phyloP scores from a whole-genome alignment of 2,888 invertebrate species.

The Microplitis manilae region DNA sequence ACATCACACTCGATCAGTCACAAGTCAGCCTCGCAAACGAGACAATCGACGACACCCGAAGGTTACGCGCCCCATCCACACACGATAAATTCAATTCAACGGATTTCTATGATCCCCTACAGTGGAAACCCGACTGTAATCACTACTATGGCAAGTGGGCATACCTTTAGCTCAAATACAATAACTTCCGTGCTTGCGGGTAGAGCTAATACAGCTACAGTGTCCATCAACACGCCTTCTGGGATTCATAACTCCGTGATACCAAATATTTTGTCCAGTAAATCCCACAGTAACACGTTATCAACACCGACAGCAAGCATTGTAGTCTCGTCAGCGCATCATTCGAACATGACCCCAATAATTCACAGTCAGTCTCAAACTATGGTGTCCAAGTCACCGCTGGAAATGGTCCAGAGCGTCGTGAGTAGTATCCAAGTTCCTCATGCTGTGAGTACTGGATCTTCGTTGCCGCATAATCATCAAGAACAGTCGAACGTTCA shows the following conservation, averaged over 20 bases:
- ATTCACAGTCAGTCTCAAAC: conserved; percentile 62
- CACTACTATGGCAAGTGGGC: conserved; percentile 81
- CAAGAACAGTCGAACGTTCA: conserved; percentile 63
- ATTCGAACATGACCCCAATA: conserved; percentile 51
- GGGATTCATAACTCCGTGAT: conserved; percentile 69
- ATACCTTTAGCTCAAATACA: conserved; percentile 85
- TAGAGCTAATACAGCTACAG: conserved; percentile 83
- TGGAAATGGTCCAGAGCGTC: conserved; percentile 86
- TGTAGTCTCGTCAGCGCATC: conserved; percentile 54
- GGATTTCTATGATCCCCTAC: conserved; percentile 58
- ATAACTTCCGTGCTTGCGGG: conserved; percentile 87
- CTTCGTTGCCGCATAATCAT: conserved; percentile 61
- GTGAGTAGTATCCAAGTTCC: conserved; percentile 80
- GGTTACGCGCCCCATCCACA: conserved; percentile 69
- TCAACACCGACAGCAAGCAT: conserved; percentile 71
- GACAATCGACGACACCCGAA: conserved; percentile 51
- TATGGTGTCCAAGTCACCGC: conserved; percentile 76
- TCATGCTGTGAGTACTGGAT: conserved; percentile 59
- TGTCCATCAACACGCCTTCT: conserved; percentile 80
- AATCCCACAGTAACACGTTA: conserved; percentile 70
- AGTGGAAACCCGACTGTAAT: conserved; percentile 71
- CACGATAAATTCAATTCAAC: conserved; percentile 58
- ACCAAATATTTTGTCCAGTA: conserved; percentile 66
- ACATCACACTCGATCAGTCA: conserved; percentile 30
- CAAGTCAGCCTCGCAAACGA: conserved; percentile 27